Conservation (phyloP, 2,113 vertebrate genomes). For the Psittacara wagleri region DNA sequence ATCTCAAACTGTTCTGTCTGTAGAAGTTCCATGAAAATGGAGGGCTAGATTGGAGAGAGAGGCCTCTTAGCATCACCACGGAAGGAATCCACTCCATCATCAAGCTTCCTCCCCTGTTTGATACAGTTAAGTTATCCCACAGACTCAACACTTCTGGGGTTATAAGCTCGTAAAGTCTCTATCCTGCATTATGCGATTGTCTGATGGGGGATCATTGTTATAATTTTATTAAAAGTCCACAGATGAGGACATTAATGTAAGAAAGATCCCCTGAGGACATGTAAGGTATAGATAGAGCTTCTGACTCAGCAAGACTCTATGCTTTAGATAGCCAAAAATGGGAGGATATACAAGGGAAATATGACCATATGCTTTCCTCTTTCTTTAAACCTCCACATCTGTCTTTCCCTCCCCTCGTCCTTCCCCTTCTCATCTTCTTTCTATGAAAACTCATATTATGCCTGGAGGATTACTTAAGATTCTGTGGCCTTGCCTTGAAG, state of each 20-base stretch:
- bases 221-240: not conserved
- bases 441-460: not conserved
- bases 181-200: not conserved
- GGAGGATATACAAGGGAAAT: not conserved
- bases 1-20: not conserved
- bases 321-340: not conserved
- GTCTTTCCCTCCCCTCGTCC: not conserved
- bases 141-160: not conserved
- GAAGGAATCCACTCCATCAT: not conserved
- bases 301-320: not conserved
- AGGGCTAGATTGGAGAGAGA: not conserved
- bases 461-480: constrained; percentile 71
- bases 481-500: constrained; percentile 80
- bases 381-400: not conserved
- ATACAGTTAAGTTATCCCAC: not conserved
- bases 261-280: not conserved
- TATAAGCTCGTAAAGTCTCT: not conserved
- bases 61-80: not conserved
- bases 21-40: not conserved
- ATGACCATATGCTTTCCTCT: not conserved
- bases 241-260: not conserved
- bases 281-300: not conserved
- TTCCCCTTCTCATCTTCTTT: not conserved
- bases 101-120: not conserved
- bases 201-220: not conserved